These are phyloP conservation scores for Cheilosia pagana DNA, from an alignment of 2,888 invertebrate species.

Conservation along the genomic window DNA sequence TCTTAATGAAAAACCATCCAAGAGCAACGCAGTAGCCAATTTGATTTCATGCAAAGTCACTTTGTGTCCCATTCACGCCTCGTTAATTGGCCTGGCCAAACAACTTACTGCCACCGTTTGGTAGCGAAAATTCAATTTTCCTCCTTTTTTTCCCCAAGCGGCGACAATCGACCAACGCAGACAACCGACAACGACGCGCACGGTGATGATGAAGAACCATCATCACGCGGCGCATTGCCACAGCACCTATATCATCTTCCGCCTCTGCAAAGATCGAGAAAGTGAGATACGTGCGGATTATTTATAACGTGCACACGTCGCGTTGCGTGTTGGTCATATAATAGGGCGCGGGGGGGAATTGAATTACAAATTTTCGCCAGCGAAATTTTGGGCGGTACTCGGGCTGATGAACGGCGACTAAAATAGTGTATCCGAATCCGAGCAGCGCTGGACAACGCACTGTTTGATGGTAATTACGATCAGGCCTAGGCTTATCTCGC, in stretches of 20 bases:
- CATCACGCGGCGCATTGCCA: slow-evolving; percentile 42
- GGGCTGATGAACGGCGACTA: slow-evolving; percentile 3
- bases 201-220: slow-evolving; percentile 65
- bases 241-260: slow-evolving; percentile 69
- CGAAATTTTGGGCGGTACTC: slow-evolving; percentile 37
- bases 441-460: not conserved
- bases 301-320: slow-evolving; percentile 62
- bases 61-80: slow-evolving; percentile 67
- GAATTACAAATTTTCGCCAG: slow-evolving; percentile 64
- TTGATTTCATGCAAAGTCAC: slow-evolving; percentile 53
- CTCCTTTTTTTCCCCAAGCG: slow-evolving; percentile 46
- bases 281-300: slow-evolving; percentile 66
- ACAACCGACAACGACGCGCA: slow-evolving; percentile 12
- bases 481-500: not conserved
- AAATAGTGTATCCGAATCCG: not conserved
- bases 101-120: slow-evolving; percentile 64
- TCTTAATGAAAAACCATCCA: slow-evolving; percentile 43
- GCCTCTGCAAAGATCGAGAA: slow-evolving; percentile 58
- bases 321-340: slow-evolving; percentile 46
- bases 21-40: slow-evolving; percentile 32
- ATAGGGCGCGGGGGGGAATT: slow-evolving; percentile 38
- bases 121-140: slow-evolving; percentile 72
- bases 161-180: slow-evolving; percentile 18
- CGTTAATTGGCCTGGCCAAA: slow-evolving; percentile 70
- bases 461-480: not conserved